phyloP scores from a whole-genome alignment of 2,113 vertebrate species.

The Bos taurus region DNA sequence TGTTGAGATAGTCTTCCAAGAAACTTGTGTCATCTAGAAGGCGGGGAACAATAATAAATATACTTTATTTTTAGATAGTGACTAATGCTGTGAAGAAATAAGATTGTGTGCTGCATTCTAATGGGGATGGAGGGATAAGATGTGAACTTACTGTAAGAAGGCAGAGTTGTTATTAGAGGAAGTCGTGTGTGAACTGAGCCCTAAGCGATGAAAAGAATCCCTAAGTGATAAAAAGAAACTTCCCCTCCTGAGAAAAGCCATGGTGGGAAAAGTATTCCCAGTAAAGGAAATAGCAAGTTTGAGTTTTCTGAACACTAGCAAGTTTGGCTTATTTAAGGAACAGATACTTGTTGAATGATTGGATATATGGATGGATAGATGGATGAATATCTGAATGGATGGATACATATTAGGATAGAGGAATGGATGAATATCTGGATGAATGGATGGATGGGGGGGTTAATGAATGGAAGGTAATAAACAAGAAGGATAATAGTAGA shows the following conservation, averaged over 20 bases:
- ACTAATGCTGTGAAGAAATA: neutral
- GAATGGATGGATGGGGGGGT: neutral
- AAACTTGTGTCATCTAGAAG: neutral
- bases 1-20: neutral
- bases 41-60: neutral
- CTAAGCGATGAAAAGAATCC: neutral
- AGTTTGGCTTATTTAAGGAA: neutral
- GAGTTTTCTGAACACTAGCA: neutral
- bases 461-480: neutral
- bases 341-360: neutral
- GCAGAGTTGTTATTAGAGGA: neutral
- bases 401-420: neutral
- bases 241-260: neutral
- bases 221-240: neutral
- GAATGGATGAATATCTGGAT: neutral
- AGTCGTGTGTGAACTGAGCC: neutral
- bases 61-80: neutral
- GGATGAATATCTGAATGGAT: neutral
- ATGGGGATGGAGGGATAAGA: neutral
- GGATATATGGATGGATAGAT: neutral
- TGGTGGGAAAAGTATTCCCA: neutral
- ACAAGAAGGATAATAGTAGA: neutral
- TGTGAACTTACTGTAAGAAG: neutral
- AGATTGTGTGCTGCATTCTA: neutral
- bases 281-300: neutral